Conservation (phyloP, 2,113 vertebrate species). For the Otolemur garnettii region DNA sequence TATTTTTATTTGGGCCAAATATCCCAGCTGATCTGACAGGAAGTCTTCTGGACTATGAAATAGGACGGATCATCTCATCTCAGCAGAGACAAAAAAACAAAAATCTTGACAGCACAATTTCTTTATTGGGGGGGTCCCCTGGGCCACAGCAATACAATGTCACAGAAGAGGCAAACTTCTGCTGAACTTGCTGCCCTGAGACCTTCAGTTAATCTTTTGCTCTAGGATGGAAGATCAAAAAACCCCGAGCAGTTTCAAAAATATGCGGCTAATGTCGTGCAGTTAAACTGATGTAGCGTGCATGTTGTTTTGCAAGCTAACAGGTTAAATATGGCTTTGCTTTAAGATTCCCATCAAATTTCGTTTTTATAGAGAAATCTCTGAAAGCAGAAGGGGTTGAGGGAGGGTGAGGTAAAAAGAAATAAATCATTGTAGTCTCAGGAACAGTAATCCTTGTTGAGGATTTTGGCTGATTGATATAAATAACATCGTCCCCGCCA, state of each 20-base stretch:
- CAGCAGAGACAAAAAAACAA: slow-evolving; percentile 82
- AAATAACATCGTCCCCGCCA: slow-evolving; percentile 99
- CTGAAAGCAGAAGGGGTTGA: slow-evolving; percentile 92
- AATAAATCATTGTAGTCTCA: slow-evolving; percentile 99
- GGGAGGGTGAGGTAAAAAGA: slow-evolving; percentile 93
- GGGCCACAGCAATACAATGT: slow-evolving; percentile 86
- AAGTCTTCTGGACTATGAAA: slow-evolving; percentile 82
- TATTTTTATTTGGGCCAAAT: slow-evolving; percentile 80
- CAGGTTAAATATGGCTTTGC: slow-evolving; percentile 92
- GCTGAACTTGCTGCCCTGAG: slow-evolving; percentile 88
- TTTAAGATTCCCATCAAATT: slow-evolving; percentile 92
- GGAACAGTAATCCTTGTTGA: slow-evolving; percentile 99
- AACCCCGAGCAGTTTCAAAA: slow-evolving; percentile 81
- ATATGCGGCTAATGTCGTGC: slow-evolving; percentile 81
- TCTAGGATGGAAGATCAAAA: slow-evolving; percentile 71
- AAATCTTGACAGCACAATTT: slow-evolving; percentile 84
- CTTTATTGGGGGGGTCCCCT: slow-evolving; percentile 78
- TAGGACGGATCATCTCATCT: slow-evolving; percentile 87
- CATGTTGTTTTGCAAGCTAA: slow-evolving; percentile 90
- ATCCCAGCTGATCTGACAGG: slow-evolving; percentile 83
- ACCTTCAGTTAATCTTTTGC: slow-evolving; percentile 84
- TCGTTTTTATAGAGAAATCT: slow-evolving; percentile 91
- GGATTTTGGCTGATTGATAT: slow-evolving; percentile 99
- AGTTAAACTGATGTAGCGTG: slow-evolving; percentile 88
- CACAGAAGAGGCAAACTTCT: slow-evolving; percentile 90